phyloP scores from a whole-genome alignment of 2,113 vertebrate genomes.

The Chaetodon trifascialis region DNA sequence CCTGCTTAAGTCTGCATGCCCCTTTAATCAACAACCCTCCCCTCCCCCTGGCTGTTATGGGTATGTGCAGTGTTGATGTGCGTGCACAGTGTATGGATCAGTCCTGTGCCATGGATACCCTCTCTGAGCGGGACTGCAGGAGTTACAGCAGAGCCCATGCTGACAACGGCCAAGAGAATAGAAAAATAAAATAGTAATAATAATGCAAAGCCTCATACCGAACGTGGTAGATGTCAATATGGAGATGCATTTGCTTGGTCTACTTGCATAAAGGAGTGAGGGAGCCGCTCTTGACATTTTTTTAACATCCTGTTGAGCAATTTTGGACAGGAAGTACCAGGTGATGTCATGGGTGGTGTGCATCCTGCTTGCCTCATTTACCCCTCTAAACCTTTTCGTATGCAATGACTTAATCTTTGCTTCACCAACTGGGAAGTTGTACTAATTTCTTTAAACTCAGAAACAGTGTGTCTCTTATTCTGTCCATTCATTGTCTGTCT shows the following conservation, averaged over 20 bases:
- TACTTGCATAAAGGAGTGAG: conserved; percentile 23
- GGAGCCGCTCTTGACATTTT: conserved; percentile 45
- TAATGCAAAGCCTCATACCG: not conserved
- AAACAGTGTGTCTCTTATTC: conserved; percentile 15
- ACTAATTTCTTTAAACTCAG: not conserved
- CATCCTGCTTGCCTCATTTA: conserved; percentile 29
- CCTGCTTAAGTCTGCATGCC: conserved; percentile 14
- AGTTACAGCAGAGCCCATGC: not conserved
- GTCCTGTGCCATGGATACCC: conserved; percentile 11
- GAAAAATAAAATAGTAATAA: not conserved
- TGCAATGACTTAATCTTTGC: not conserved
- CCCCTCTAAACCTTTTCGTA: not conserved
- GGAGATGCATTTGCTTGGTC: not conserved
- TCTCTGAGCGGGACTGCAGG: conserved; percentile 56
- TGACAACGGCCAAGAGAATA: conserved; percentile 16
- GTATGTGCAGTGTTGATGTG: not conserved
- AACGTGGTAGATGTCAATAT: conserved; percentile 5
- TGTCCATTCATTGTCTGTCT: not conserved
- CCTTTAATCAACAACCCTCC: conserved; percentile 32
- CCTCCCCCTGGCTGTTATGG: conserved; percentile 3
- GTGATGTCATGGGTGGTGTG: conserved; percentile 45
- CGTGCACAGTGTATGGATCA: not conserved
- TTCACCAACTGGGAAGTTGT: not conserved
- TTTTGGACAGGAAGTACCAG: conserved; percentile 52
- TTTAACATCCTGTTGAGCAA: conserved; percentile 57